Evolutionary conservation across 2,797 vertebrate genomes (phyloP).

Genomic region (Tokudaia tokunoshimensis): DNA sequence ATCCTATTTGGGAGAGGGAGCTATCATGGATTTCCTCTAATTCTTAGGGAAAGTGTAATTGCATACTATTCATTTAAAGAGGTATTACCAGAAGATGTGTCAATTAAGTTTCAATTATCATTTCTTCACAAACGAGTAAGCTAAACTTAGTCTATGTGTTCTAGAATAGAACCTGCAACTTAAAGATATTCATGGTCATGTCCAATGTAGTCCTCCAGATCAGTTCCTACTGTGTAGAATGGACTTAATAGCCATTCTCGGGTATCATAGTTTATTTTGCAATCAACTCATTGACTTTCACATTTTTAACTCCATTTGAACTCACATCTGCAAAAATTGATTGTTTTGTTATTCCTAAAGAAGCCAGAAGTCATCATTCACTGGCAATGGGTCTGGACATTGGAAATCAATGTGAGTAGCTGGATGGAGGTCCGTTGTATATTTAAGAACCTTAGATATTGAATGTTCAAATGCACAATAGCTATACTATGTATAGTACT

Average conservation of each 20-base stretch:
- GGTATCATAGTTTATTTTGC: not conserved
- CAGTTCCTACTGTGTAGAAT: not conserved
- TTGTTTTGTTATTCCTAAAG: slow-evolving; percentile 52
- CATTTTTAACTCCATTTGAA: slow-evolving; percentile 66
- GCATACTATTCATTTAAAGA: not conserved
- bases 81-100: not conserved
- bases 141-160: not conserved
- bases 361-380: not conserved
- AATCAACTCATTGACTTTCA: slow-evolving; percentile 69
- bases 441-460: not conserved
- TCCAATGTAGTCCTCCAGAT: not conserved
- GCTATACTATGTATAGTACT: not conserved
- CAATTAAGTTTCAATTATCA: not conserved
- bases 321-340: slow-evolving; percentile 41
- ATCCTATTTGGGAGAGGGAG: not conserved
- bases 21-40: not conserved
- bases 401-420: slow-evolving; percentile 58
- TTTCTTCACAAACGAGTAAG: not conserved
- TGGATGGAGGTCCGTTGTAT: not conserved
- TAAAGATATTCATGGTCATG: not conserved
- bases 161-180: slow-evolving; percentile 4
- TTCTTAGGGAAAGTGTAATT: not conserved
- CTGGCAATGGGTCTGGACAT: slow-evolving; percentile 36
- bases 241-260: slow-evolving; percentile 59
- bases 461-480: not conserved